Evolutionary conservation across 92 coral and sea anemone genomes (phyloP).

Genomic region (Metridium senile): DNA sequence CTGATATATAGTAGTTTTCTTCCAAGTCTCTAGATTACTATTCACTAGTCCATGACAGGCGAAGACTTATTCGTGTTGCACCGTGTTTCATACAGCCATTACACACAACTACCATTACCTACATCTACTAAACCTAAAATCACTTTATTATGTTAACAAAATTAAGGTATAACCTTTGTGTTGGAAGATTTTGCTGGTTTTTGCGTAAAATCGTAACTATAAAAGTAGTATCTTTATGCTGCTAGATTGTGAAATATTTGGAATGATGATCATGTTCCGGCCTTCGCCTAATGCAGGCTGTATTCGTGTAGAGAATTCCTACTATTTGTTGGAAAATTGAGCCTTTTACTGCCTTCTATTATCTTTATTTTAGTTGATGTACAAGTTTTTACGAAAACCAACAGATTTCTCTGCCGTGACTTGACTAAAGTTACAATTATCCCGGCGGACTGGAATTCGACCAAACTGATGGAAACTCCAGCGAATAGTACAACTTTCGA

Average conservation of each 20-base stretch:
- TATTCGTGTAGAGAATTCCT: not conserved
- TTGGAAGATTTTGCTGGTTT: not conserved
- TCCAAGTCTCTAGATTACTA: not conserved
- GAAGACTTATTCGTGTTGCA: constrained; percentile 5
- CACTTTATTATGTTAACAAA: not conserved
- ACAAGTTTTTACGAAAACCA: not conserved
- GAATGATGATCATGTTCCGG: too few species aligned
- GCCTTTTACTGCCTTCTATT: not conserved
- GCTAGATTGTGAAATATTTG: too few species aligned
- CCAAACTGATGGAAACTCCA: not conserved
- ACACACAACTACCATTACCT: not conserved
- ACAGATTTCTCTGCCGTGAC: not conserved
- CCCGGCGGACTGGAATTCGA: not conserved
- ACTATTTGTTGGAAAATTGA: not conserved
- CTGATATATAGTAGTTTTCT: not conserved
- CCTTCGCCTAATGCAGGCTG: too few species aligned
- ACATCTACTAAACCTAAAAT: not conserved
- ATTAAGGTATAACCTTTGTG: not conserved
- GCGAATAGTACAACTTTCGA: not conserved
- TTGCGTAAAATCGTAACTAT: not conserved
- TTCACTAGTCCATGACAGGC: constrained; percentile 23
- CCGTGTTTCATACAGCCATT: constrained; percentile 3
- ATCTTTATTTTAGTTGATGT: not conserved
- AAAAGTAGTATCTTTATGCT: too few species aligned
- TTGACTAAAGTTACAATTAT: not conserved